Conservation (phyloP, 2,888 invertebrate species). For the Minunthozetes semirufus region DNA sequence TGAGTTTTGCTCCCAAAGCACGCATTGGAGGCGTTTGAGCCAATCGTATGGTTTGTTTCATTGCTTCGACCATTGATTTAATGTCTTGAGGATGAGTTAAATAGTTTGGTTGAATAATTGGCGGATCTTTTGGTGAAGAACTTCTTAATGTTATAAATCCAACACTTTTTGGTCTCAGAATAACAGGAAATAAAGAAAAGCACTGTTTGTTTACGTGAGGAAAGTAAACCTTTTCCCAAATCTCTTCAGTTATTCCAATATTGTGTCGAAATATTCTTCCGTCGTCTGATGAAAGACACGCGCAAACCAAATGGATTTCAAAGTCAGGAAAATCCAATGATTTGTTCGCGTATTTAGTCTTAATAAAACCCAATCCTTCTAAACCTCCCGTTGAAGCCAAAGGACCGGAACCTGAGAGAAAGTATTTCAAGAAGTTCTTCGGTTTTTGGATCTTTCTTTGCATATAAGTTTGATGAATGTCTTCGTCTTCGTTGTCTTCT, state of each 20-base stretch:
- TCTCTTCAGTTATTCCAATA: slow-evolving; percentile 25
- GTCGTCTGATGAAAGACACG: slow-evolving; percentile 68
- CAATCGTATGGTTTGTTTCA: slow-evolving; percentile 62
- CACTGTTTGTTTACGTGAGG: slow-evolving; percentile 41
- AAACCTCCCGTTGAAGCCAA: slow-evolving; percentile 81
- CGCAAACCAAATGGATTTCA: slow-evolving; percentile 78
- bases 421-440: slow-evolving; percentile 31
- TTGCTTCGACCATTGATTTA: slow-evolving; percentile 64
- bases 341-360: slow-evolving; percentile 70
- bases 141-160: slow-evolving; percentile 41
- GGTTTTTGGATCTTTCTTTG: slow-evolving; percentile 31
- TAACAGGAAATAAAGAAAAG: slow-evolving; percentile 42
- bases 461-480: slow-evolving; percentile 24
- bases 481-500: slow-evolving; percentile 33
- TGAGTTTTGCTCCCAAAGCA: slow-evolving; percentile 63
- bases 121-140: slow-evolving; percentile 74
- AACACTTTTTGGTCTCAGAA: slow-evolving; percentile 41
- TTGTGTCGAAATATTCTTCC: slow-evolving; percentile 50
- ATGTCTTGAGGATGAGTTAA: slow-evolving; percentile 72
- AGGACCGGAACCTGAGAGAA: slow-evolving; percentile 56
- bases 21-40: slow-evolving; percentile 68
- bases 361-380: slow-evolving; percentile 80
- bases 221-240: slow-evolving; percentile 42
- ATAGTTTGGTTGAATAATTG: slow-evolving; percentile 85
- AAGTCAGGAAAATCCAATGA: slow-evolving; percentile 85